Evolutionary conservation across 2,113 vertebrate genomes (phyloP).

Genomic region (Datnioides undecimradiatus): DNA sequence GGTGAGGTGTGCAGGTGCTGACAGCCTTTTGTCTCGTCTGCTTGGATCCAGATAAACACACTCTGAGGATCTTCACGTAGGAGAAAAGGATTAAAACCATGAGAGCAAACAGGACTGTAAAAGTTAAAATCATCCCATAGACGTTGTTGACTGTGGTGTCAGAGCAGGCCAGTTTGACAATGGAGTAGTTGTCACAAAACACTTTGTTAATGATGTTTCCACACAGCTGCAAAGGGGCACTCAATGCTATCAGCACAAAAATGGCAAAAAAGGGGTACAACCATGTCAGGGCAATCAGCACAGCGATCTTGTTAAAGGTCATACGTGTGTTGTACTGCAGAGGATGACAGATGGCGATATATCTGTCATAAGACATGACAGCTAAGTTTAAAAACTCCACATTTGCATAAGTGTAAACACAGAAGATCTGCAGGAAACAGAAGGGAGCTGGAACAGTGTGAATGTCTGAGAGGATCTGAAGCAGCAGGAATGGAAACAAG

Average conservation of each 20-base stretch:
- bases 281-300: slow-evolving; percentile 50
- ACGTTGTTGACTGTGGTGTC: slow-evolving; percentile 26
- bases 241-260: slow-evolving; percentile 25
- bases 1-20: slow-evolving; percentile 53
- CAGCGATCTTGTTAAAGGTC: background rate
- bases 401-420: slow-evolving; percentile 62
- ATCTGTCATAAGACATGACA: slow-evolving; percentile 60
- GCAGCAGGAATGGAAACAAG: slow-evolving; percentile 33
- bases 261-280: background rate
- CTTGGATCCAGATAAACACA: slow-evolving; percentile 35
- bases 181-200: slow-evolving; percentile 63
- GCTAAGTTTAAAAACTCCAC: slow-evolving; percentile 64
- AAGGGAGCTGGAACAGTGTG: slow-evolving; percentile 8
- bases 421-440: slow-evolving; percentile 76
- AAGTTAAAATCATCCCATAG: background rate
- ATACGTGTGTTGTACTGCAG: slow-evolving; percentile 30
- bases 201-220: slow-evolving; percentile 64
- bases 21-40: slow-evolving; percentile 31
- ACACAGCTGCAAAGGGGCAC: slow-evolving; percentile 50
- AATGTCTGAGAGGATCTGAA: slow-evolving; percentile 45
- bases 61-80: slow-evolving; percentile 29
- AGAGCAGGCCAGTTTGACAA: slow-evolving; percentile 71
- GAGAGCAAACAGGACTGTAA: background rate
- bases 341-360: slow-evolving; percentile 53
- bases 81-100: background rate